Evolutionary conservation across 2,797 vertebrate genomes (phyloP).

Genomic region (Aphelocoma californica): DNA sequence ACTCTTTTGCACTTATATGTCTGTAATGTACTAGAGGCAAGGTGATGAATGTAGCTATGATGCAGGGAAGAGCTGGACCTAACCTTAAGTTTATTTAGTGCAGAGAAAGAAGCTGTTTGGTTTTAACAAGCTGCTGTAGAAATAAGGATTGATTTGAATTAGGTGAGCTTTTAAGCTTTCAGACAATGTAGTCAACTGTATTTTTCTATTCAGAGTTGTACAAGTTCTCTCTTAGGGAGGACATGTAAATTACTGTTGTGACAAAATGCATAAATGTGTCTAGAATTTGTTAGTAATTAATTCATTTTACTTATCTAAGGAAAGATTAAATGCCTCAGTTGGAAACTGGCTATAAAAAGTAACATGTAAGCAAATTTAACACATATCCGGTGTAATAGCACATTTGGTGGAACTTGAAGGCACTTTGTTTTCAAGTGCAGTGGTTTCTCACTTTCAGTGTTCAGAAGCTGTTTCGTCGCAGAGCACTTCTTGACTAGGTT

Average conservation of each 20-base stretch:
- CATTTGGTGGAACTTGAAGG: background rate
- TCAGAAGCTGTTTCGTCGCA: background rate
- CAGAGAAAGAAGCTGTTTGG: background rate
- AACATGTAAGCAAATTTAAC: conserved; percentile 26
- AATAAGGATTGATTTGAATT: background rate
- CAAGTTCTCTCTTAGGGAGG: background rate
- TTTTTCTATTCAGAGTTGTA: background rate
- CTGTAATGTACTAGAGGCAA: background rate
- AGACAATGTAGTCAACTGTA: conserved; percentile 11
- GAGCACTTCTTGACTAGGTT: background rate
- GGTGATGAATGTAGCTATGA: background rate
- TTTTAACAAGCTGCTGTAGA: background rate
- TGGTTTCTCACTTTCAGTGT: conserved; percentile 2
- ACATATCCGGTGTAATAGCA: background rate
- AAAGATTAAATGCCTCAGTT: conserved; percentile 2
- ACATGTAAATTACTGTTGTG: conserved; percentile 46
- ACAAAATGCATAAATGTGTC: conserved; percentile 44
- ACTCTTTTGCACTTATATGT: background rate
- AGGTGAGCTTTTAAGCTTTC: background rate
- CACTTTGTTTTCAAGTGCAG: background rate
- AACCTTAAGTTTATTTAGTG: background rate
- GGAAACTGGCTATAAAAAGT: conserved; percentile 33
- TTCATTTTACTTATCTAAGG: conserved; percentile 24
- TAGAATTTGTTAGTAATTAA: conserved; percentile 37
- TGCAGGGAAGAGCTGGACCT: background rate